Conservation (phyloP, 2,888 invertebrate genomes). For the Anorthoa munda region DNA sequence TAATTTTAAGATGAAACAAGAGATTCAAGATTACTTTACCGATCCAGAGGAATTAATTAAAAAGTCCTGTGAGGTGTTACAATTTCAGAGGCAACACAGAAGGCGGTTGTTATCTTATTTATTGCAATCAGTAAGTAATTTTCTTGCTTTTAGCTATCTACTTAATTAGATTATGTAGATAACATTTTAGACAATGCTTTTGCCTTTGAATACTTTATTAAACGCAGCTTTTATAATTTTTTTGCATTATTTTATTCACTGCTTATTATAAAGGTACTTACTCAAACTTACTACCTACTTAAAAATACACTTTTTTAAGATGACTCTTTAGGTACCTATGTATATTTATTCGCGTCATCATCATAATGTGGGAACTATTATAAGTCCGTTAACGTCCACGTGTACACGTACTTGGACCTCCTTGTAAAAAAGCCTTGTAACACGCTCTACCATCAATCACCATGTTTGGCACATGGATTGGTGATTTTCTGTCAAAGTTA, state of each 20-base stretch:
- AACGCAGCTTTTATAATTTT: neutral
- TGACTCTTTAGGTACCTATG: neutral
- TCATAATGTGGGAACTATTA: constrained; percentile 3
- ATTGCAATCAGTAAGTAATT: constrained; percentile 84
- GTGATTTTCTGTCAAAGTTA: neutral
- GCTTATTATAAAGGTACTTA: neutral
- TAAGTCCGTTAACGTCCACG: constrained; percentile 4
- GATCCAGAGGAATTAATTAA: constrained; percentile 89
- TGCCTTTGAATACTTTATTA: neutral
- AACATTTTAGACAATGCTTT: neutral
- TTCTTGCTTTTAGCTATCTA: constrained; percentile 19
- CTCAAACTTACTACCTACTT: neutral
- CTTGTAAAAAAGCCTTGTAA: neutral
- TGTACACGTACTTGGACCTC: neutral
- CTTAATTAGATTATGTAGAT: constrained; percentile 16
- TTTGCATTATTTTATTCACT: neutral
- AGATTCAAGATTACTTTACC: constrained; percentile 89
- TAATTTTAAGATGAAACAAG: constrained; percentile 86
- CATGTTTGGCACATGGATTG: neutral
- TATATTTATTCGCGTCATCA: constrained; percentile 22
- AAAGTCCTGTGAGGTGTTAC: constrained; percentile 87
- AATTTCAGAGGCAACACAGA: constrained; percentile 88
- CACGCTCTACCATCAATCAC: neutral
- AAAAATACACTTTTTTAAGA: constrained; percentile 18
- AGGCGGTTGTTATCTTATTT: constrained; percentile 86